These are phyloP conservation scores for Timema cristinae DNA, from an alignment of 2,888 invertebrate genomes.

Conservation along the genomic window DNA sequence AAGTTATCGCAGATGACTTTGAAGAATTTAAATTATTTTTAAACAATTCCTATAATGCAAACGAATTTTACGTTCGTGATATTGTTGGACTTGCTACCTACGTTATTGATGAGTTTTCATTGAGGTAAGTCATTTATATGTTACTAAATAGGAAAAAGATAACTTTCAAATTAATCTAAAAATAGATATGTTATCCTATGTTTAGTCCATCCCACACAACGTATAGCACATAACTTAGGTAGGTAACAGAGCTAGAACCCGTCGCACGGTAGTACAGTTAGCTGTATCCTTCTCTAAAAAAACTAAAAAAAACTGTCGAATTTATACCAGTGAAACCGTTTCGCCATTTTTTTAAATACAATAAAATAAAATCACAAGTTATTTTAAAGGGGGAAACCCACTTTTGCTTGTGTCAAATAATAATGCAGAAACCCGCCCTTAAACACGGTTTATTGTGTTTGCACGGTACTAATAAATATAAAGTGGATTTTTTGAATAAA, in stretches of 20 bases:
- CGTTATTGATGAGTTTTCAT: conserved; percentile 70
- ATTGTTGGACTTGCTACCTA: conserved; percentile 65
- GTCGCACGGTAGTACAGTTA: neutral
- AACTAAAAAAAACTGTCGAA: too few relatives aligned
- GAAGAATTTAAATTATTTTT: conserved; percentile 64
- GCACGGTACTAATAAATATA: too few relatives aligned
- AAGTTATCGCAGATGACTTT: conserved; percentile 68
- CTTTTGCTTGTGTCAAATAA: too few relatives aligned
- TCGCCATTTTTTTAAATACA: too few relatives aligned
- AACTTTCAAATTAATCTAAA: neutral
- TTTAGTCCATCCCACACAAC: neutral
- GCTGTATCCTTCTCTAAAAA: neutral
- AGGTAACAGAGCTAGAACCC: neutral
- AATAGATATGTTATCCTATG: neutral
- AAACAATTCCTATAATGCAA: conserved; percentile 72
- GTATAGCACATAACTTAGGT: too few relatives aligned
- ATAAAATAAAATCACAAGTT: too few relatives aligned
- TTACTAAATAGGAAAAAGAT: too few relatives aligned
- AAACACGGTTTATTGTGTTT: too few relatives aligned
- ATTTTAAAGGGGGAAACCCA: too few relatives aligned
- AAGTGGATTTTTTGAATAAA: too few relatives aligned
- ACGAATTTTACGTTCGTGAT: conserved; percentile 81
- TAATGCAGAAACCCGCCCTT: too few relatives aligned
- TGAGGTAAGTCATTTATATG: conserved; percentile 42
- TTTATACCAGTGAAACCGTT: too few relatives aligned